Conservation (phyloP, 1,140 invertebrate species). For the Macrotrachela quadricornifera region DNA sequence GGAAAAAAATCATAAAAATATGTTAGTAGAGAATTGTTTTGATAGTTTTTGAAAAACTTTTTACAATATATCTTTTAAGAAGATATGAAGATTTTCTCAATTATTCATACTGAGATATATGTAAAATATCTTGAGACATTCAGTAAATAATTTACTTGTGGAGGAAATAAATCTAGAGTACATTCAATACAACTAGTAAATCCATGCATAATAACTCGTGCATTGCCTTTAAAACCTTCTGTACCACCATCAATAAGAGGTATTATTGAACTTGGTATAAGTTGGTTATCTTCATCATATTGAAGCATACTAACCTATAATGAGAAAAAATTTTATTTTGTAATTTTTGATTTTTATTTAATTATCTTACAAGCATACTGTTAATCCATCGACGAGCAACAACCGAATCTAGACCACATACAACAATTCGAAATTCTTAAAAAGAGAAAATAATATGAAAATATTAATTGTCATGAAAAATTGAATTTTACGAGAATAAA, state of each 20-base stretch:
- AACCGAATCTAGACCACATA: constrained; percentile 90
- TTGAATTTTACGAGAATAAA: constrained; percentile 46
- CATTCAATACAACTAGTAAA: constrained; percentile 88
- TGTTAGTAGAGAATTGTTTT: too few species aligned
- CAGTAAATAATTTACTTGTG: constrained; percentile 40
- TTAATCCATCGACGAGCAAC: constrained; percentile 88
- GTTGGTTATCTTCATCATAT: constrained; percentile 54
- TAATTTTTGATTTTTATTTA: neutral
- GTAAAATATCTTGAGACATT: neutral
- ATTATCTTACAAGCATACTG: constrained; percentile 51
- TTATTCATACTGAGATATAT: too few species aligned
- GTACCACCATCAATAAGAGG: constrained; percentile 86
- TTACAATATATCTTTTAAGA: too few species aligned
- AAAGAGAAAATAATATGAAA: constrained; percentile 4
- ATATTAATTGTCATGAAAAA: neutral
- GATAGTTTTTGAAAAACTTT: too few species aligned
- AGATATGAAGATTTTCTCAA: too few species aligned
- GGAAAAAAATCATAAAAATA: too few species aligned
- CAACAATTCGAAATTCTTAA: constrained; percentile 68
- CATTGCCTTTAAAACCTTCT: constrained; percentile 96
- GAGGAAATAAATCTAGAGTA: constrained; percentile 85
- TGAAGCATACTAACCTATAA: constrained; percentile 45
- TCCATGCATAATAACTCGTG: constrained; percentile 73
- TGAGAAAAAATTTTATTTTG: neutral
- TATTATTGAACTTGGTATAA: constrained; percentile 51